These are phyloP conservation scores for Tychaedon coryphoeus DNA, from an alignment of 2,113 vertebrate species.

Conservation along the genomic window DNA sequence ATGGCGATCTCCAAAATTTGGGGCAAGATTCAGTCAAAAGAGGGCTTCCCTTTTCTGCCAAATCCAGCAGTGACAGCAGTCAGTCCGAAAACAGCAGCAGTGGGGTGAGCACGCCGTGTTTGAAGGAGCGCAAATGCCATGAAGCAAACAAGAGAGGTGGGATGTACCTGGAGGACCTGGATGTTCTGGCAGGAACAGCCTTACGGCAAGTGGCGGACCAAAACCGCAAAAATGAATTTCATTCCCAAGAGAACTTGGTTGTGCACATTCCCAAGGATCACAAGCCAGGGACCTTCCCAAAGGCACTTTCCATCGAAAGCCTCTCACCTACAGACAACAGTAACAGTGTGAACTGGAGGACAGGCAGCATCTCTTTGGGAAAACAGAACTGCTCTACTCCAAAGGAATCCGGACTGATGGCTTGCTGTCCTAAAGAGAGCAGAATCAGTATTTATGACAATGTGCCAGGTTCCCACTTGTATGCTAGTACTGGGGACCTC, in stretches of 20 bases:
- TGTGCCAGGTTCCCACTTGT: slow-evolving; percentile 92
- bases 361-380: slow-evolving; percentile 77
- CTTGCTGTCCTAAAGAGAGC: slow-evolving; percentile 79
- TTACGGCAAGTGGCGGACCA: slow-evolving; percentile 74
- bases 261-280: slow-evolving; percentile 96
- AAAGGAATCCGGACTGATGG: slow-evolving; percentile 76
- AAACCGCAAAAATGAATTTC: slow-evolving; percentile 84
- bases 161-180: slow-evolving; percentile 90
- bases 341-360: slow-evolving; percentile 81
- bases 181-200: slow-evolving; percentile 76
- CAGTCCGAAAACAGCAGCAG: slow-evolving; percentile 81
- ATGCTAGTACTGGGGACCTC: slow-evolving; percentile 94
- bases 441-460: slow-evolving; percentile 85
- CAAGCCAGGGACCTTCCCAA: slow-evolving; percentile 96
- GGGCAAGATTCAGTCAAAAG: slow-evolving; percentile 35
- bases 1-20: slow-evolving; percentile 72
- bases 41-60: slow-evolving; percentile 57
- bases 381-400: slow-evolving; percentile 61
- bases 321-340: slow-evolving; percentile 77
- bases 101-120: slow-evolving; percentile 78
- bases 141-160: slow-evolving; percentile 86
- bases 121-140: slow-evolving; percentile 83
- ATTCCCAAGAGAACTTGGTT: slow-evolving; percentile 90
- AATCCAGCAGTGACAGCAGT: slow-evolving; percentile 81
- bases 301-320: slow-evolving; percentile 96